Evolutionary conservation across 2,888 invertebrate genomes (phyloP).

Genomic region (Palloptera scutellata): DNA sequence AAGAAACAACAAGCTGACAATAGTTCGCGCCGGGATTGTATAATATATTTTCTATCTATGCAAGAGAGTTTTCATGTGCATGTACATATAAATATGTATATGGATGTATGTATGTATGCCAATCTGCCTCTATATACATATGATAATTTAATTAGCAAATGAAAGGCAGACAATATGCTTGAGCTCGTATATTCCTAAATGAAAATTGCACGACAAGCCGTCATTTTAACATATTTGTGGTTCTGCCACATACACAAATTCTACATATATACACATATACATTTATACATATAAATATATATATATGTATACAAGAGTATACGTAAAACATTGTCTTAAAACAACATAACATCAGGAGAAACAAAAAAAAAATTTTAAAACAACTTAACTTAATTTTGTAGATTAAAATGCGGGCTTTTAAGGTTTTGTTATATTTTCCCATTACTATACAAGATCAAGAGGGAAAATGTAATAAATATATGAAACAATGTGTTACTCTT

Average conservation of each 20-base stretch:
- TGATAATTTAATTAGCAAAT: conserved; percentile 32
- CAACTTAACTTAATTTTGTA: neutral
- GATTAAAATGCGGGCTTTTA: neutral
- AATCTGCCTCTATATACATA: neutral
- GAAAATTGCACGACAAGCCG: conserved; percentile 27
- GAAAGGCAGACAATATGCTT: neutral
- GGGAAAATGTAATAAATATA: too few species aligned
- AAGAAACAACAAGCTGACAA: too few species aligned
- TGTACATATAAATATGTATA: too few species aligned
- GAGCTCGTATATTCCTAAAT: neutral
- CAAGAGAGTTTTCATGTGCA: too few species aligned
- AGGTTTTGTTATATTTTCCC: neutral
- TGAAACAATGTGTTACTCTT: too few species aligned
- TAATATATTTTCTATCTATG: too few species aligned
- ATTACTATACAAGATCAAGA: too few species aligned
- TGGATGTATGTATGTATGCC: too few species aligned
- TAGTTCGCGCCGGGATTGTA: too few species aligned
- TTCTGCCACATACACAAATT: conserved; percentile 26
- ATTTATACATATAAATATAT: neutral
- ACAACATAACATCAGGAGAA: too few species aligned
- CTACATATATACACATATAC: neutral
- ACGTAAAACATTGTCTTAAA: neutral
- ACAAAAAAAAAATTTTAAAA: neutral
- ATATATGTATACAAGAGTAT: neutral
- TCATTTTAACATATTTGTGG: conserved; percentile 33